A percentile compares a stretch with the other conserved stretches of the same genome.
These are phyloP conservation scores for Peromyscus eremicus DNA, from an alignment of 2,797 vertebrate genomes.

Conservation along the genomic window DNA sequence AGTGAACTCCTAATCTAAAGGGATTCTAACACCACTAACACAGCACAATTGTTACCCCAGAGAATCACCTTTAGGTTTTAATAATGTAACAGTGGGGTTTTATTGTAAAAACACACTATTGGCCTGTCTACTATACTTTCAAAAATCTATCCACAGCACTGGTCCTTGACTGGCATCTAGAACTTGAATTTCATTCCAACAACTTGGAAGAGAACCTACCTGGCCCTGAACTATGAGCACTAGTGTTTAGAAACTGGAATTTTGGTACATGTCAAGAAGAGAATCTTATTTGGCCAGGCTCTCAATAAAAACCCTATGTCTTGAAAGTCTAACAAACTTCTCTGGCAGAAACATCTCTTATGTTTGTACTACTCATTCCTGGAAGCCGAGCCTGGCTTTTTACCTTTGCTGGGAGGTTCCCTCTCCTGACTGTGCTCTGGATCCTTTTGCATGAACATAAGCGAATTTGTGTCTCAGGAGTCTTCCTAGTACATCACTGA, in stretches of 20 bases:
- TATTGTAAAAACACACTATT: background rate
- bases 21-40: background rate
- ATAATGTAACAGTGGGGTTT: background rate
- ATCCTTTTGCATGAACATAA: background rate
- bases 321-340: background rate
- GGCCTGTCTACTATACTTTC: background rate
- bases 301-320: background rate
- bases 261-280: background rate
- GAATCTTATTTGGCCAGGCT: background rate
- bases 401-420: background rate
- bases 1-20: background rate
- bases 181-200: slow-evolving; percentile 4
- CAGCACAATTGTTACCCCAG: background rate
- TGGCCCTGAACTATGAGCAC: background rate
- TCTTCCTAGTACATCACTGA: background rate
- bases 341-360: background rate
- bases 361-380: background rate
- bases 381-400: background rate
- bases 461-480: background rate
- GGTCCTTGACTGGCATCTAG: background rate
- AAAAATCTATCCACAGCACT: background rate
- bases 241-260: background rate
- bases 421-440: background rate
- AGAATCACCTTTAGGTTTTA: background rate
- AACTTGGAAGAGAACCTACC: background rate